These are phyloP conservation scores for Epinotia nisella DNA, from an alignment of 2,888 invertebrate genomes.

Conservation along the genomic window DNA sequence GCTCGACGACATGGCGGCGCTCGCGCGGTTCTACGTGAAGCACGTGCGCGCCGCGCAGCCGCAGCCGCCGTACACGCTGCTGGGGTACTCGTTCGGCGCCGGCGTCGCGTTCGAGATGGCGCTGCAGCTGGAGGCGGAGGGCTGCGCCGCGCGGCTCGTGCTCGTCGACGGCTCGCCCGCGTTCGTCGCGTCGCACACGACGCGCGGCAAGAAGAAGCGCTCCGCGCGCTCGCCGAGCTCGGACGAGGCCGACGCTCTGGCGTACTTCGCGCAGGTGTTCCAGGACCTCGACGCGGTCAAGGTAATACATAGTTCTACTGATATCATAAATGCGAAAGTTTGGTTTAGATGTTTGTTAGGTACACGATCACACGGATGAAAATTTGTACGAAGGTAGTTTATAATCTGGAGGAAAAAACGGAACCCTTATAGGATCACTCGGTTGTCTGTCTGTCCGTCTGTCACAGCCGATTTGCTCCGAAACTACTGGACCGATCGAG, in stretches of 20 bases:
- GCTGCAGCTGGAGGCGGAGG: constrained; percentile 89
- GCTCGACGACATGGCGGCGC: constrained; percentile 87
- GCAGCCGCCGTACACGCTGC: constrained; percentile 93
- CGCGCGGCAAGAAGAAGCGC: constrained; percentile 86
- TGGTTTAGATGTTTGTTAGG: too few species aligned
- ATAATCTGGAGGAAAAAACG: too few species aligned
- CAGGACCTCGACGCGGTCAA: constrained; percentile 89
- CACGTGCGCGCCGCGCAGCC: constrained; percentile 91
- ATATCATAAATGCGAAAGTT: too few species aligned
- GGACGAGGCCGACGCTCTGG: constrained; percentile 89
- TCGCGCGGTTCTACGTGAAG: constrained; percentile 89
- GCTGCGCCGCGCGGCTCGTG: constrained; percentile 86
- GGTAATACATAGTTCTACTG: too few species aligned
- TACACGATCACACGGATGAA: too few species aligned
- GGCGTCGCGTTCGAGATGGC: constrained; percentile 98
- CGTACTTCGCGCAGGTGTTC: constrained; percentile 93
- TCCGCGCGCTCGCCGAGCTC: constrained; percentile 82
- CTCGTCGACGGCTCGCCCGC: constrained; percentile 96
- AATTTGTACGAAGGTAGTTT: too few species aligned
- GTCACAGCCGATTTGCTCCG: too few species aligned
- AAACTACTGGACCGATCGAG: too few species aligned
- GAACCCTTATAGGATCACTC: too few species aligned
- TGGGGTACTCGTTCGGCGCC: constrained; percentile 98
- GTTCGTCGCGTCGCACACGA: constrained; percentile 91
- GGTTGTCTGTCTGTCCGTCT: too few species aligned